Percentiles rank a stretch among this genome's conserved stretches.
Evolutionary conservation across 2,113 vertebrate species (phyloP).

Genomic region (Cryptomyrus ogoouensis): DNA sequence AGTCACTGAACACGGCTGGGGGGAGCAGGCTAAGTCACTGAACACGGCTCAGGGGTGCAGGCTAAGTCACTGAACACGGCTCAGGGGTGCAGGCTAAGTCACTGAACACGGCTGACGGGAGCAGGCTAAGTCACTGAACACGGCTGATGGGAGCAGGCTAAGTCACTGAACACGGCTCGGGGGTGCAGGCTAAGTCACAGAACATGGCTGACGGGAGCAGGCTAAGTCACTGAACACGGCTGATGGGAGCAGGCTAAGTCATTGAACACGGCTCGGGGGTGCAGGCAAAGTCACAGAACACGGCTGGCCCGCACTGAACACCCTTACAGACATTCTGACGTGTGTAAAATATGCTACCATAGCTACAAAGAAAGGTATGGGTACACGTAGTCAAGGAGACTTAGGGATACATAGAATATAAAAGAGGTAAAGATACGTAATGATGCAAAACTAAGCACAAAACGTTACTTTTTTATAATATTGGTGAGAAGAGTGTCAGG

Average conservation of each 20-base stretch:
- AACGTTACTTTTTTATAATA: background rate
- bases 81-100: too few relatives aligned
- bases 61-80: too few relatives aligned
- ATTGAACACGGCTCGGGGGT: background rate
- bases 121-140: background rate
- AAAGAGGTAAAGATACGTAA: background rate
- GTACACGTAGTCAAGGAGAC: background rate
- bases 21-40: background rate
- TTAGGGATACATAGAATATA: background rate
- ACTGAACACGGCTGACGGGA: background rate
- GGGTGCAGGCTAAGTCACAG: background rate
- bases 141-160: background rate
- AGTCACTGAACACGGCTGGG: background rate
- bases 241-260: background rate
- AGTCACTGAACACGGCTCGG: background rate
- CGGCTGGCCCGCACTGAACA: background rate
- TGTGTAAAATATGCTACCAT: background rate
- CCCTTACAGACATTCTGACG: background rate
- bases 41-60: background rate
- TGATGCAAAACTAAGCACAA: background rate
- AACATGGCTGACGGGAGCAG: background rate
- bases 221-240: too few relatives aligned
- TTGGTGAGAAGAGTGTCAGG: background rate
- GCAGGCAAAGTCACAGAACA: background rate
- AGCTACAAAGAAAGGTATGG: background rate